These are phyloP conservation scores for Stichodactyla helianthus DNA, from an alignment of 64 coral and sea anemone genomes.

Conservation along the genomic window DNA sequence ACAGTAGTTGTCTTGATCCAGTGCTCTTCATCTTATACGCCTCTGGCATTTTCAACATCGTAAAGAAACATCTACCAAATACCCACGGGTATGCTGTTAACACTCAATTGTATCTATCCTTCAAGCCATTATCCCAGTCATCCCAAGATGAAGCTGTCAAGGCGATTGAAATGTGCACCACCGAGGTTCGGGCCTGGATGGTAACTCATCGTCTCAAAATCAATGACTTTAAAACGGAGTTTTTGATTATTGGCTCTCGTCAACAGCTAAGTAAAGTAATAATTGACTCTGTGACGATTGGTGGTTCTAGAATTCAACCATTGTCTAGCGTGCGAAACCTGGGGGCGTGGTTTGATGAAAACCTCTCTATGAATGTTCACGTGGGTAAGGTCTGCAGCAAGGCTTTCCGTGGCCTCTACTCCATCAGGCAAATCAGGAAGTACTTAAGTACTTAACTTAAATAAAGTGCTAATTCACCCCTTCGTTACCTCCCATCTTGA, in stretches of 20 bases:
- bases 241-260: not conserved
- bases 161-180: not conserved
- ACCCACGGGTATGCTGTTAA: not conserved
- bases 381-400: conserved; percentile 9
- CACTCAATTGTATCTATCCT: not conserved
- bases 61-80: no score
- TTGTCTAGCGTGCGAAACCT: not conserved
- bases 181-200: not conserved
- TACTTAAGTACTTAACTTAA: not conserved
- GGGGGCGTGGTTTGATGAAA: not conserved
- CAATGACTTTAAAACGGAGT: not conserved
- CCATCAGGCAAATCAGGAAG: not conserved
- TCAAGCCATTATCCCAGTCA: not conserved
- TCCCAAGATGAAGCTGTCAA: not conserved
- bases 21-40: conserved; percentile 5
- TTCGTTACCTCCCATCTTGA: not conserved
- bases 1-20: conserved; percentile 13
- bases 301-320: not conserved
- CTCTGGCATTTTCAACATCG: not conserved
- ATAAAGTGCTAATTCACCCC: not conserved
- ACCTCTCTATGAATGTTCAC: not conserved
- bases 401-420: conserved; percentile 5
- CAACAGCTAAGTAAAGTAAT: not conserved
- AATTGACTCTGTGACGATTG: not conserved
- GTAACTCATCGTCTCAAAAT: not conserved